Conservation (phyloP, 2,888 invertebrate species). For the Macrophya alboannulata region DNA sequence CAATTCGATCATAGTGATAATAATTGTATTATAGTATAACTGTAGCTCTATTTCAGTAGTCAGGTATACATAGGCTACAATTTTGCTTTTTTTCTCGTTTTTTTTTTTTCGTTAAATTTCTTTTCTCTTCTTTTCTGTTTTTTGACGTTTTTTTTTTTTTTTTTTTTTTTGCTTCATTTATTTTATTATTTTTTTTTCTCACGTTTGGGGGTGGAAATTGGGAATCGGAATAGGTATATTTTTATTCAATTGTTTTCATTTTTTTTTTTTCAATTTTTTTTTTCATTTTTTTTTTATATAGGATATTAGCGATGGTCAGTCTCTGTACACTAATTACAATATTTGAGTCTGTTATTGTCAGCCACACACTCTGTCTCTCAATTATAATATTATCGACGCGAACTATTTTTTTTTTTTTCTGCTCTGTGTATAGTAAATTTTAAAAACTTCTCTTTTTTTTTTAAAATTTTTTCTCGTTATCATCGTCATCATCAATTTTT, state of each 20-base stretch:
- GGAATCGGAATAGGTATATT: not conserved
- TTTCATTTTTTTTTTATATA: conserved; percentile 20
- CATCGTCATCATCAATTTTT: not conserved
- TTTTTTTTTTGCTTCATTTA: not conserved
- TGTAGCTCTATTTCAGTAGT: conserved; percentile 68
- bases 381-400: conserved; percentile 38
- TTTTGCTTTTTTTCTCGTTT: conserved; percentile 43
- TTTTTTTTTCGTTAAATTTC: conserved; percentile 7
- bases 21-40: conserved; percentile 60
- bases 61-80: conserved; percentile 58
- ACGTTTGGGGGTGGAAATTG: conserved; percentile 30
- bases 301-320: conserved; percentile 56
- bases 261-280: not conserved
- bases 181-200: conserved; percentile 28
- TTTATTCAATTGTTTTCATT: conserved; percentile 50
- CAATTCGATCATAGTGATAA: conserved; percentile 54
- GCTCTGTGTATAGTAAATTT: conserved; percentile 10
- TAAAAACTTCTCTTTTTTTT: conserved; percentile 27
- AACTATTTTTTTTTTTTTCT: conserved; percentile 37
- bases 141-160: conserved; percentile 4
- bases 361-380: conserved; percentile 66
- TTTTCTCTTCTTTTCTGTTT: conserved; percentile 28
- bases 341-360: conserved; percentile 75
- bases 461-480: not conserved
- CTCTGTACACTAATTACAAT: conserved; percentile 79